A percentile compares a stretch with the other conserved stretches of the same genome.
Evolutionary conservation across 2,797 vertebrate genomes (phyloP).

Genomic region (Nasua narica): DNA sequence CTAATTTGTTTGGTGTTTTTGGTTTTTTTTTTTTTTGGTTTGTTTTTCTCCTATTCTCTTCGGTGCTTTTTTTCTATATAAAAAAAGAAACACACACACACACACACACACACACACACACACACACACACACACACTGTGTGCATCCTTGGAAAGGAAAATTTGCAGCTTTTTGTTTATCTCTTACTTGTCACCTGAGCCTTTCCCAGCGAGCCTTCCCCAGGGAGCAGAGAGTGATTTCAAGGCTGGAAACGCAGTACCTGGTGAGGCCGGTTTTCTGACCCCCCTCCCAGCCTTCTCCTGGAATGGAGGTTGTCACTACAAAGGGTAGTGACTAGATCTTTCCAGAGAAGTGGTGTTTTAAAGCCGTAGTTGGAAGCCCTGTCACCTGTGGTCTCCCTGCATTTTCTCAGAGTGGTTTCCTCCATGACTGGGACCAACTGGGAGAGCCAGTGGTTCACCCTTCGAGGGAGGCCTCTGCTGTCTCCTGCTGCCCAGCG

Average conservation of each 20-base stretch:
- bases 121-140: neutral
- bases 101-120: too few species aligned
- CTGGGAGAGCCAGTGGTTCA: neutral
- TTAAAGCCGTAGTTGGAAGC: neutral
- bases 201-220: neutral
- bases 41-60: neutral
- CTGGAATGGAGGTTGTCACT: neutral
- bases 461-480: neutral
- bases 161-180: neutral
- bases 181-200: neutral
- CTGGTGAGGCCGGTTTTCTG: neutral
- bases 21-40: neutral
- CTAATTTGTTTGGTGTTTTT: neutral
- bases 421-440: neutral
- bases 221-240: neutral
- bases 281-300: neutral
- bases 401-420: neutral
- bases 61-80: neutral
- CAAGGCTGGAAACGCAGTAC: neutral
- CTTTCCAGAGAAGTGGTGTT: neutral
- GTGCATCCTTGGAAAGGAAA: neutral
- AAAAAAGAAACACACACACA: too few species aligned
- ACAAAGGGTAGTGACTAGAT: neutral
- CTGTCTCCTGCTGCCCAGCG: too few species aligned
- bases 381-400: neutral